phyloP scores from a whole-genome alignment of 2,113 vertebrate species.

The Lampris incognitus region DNA sequence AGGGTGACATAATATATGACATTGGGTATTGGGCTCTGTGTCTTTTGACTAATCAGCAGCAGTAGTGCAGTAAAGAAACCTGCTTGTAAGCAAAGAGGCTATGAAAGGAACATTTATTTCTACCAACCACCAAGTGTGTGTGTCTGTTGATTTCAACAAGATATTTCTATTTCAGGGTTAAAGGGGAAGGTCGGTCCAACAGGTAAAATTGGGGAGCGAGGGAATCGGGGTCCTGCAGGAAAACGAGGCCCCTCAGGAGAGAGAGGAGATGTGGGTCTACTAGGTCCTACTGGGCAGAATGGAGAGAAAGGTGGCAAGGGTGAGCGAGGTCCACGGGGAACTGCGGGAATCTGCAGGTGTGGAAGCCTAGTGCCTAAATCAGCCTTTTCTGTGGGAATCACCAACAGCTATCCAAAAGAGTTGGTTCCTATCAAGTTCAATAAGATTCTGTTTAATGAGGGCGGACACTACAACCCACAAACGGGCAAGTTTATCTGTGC shows the following conservation, averaged over 20 bases:
- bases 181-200: constrained; percentile 90
- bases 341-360: constrained; percentile 89
- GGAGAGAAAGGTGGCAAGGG: constrained; percentile 91
- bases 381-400: constrained; percentile 96
- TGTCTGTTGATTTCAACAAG: neutral
- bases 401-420: constrained; percentile 95
- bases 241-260: constrained; percentile 90
- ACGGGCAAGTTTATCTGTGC: constrained; percentile 97
- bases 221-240: constrained; percentile 89
- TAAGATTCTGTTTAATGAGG: constrained; percentile 95
- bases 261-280: constrained; percentile 83
- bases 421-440: constrained; percentile 93
- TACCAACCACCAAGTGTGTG: neutral
- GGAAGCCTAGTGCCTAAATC: constrained; percentile 92
- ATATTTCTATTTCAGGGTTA: constrained; percentile 84
- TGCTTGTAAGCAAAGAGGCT: neutral
- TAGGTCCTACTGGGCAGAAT: constrained; percentile 82
- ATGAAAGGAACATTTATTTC: neutral
- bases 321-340: constrained; percentile 84
- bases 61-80: neutral
- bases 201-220: constrained; percentile 90
- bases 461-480: constrained; percentile 91
- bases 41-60: constrained; percentile 11
- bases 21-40: constrained; percentile 19
- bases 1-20: constrained; percentile 29